Evolutionary conservation across 2,888 invertebrate genomes (phyloP).

Genomic region (Pammene fasciana): DNA sequence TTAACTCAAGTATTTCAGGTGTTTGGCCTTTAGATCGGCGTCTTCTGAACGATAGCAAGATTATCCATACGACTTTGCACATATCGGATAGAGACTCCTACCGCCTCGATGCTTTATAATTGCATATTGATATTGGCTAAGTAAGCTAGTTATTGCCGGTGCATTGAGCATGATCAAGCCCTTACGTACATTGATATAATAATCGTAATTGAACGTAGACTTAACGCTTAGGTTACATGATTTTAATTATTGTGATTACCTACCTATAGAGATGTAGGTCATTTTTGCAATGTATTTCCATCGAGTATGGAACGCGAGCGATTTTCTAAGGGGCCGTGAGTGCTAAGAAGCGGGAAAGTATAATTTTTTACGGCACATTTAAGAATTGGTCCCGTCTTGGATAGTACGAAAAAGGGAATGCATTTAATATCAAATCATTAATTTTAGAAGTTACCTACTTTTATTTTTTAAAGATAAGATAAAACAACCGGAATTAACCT

Average conservation of each 20-base stretch:
- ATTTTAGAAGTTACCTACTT: too few relatives aligned
- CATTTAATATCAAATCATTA: too few relatives aligned
- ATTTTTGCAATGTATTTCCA: neutral
- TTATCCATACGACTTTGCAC: neutral
- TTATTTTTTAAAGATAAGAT: too few relatives aligned
- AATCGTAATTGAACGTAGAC: conserved; percentile 34
- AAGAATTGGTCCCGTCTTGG: too few relatives aligned
- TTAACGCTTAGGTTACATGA: conserved; percentile 5
- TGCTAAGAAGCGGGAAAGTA: too few relatives aligned
- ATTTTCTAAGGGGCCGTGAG: neutral
- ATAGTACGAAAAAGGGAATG: too few relatives aligned
- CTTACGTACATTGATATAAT: conserved; percentile 31
- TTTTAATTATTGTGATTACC: neutral
- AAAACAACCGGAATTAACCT: too few relatives aligned
- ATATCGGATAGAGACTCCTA: neutral
- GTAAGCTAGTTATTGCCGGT: conserved; percentile 29
- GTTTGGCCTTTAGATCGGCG: too few relatives aligned
- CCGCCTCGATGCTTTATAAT: neutral
- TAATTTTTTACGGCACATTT: too few relatives aligned
- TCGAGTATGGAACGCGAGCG: neutral
- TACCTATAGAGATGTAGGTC: neutral
- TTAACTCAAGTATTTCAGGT: too few relatives aligned
- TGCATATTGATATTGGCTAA: conserved; percentile 11
- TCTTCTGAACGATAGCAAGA: too few relatives aligned
- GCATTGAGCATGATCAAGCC: neutral